These are phyloP conservation scores for Phyllotis vaccarum DNA, from an alignment of 2,797 vertebrate species.

Conservation along the genomic window DNA sequence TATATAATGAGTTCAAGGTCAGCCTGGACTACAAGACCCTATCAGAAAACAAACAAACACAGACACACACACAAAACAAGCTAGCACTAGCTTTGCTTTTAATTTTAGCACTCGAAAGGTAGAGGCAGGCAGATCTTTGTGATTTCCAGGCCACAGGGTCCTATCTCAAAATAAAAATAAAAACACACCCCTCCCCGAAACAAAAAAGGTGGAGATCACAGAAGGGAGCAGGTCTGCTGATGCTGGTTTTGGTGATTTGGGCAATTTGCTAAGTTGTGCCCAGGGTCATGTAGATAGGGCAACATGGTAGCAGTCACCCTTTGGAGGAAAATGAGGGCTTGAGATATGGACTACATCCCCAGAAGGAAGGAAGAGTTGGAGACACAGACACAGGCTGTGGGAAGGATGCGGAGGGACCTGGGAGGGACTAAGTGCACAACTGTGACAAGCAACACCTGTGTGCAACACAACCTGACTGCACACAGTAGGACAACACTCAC, in stretches of 20 bases:
- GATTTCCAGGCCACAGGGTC: not conserved
- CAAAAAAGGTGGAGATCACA: not conserved
- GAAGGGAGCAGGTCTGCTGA: slow-evolving; percentile 4
- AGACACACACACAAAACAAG: not conserved
- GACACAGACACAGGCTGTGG: not conserved
- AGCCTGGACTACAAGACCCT: not conserved
- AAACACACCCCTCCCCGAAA: not conserved
- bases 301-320: not conserved
- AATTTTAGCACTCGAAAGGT: too few species aligned
- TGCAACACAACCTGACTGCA: not conserved
- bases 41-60: not conserved
- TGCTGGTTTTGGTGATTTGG: not conserved
- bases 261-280: not conserved
- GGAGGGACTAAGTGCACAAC: not conserved
- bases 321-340: not conserved
- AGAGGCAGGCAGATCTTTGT: too few species aligned
- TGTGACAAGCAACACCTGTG: not conserved
- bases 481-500: not conserved
- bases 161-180: not conserved
- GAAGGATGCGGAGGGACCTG: not conserved
- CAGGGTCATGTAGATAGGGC: not conserved
- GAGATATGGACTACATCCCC: not conserved
- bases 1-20: not conserved
- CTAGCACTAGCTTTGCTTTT: not conserved
- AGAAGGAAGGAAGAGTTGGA: not conserved